Evolutionary conservation across 2,888 invertebrate species (phyloP), one percentile per base, ranked within the genome.

Genomic region (Athalia cordata): DNA sequence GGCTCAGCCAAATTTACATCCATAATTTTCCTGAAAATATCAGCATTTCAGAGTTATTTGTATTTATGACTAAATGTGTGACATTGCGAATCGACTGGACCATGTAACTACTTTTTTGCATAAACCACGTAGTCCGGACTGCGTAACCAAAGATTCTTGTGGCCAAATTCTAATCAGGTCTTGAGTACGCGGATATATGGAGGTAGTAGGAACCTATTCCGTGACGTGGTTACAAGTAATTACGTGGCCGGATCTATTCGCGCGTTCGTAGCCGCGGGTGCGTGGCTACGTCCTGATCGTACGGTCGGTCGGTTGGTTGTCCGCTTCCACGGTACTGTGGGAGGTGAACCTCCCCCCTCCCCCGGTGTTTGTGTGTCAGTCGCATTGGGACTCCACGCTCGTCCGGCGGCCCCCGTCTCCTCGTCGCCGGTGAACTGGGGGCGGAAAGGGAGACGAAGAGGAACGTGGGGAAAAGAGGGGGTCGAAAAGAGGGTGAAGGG

Each of bases 311-410:
- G 75, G 75, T 62, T 62, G 62, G 72, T 29, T 29, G 29, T 29
- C 49, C 45, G 75, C 49, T 75, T 49, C 75, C 75, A 62, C 62
- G 75, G 64, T 64, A 50, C 64, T 64, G 75, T 62, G 29, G 75
- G 64, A 75, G 75, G 75, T 29, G 50, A 61, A 75, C 75, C 72
- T 29, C 29, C 29, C 29, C 29, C 29, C 29, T 29, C 72, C 84
- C 84, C 84, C 86, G 87, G 87, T 88, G 89, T 89, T 89, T 89
- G 89, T 89, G 89, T 90, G 89, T 89, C 89, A 90, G 89, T 86
- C 89, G 87, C 89, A 85, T 86, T 88, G 89, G 87, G 88, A 88
- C 86, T 85, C 85, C 84, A 85, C 82, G 81, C 84, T 82, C 84
- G 80, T 82, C 83, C 82, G 81, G 79, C 70, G 81, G 77, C 68